Base-by-base conservation (phyloP, 1,140 invertebrate genomes). In the Mylabris phalerata region DNA sequence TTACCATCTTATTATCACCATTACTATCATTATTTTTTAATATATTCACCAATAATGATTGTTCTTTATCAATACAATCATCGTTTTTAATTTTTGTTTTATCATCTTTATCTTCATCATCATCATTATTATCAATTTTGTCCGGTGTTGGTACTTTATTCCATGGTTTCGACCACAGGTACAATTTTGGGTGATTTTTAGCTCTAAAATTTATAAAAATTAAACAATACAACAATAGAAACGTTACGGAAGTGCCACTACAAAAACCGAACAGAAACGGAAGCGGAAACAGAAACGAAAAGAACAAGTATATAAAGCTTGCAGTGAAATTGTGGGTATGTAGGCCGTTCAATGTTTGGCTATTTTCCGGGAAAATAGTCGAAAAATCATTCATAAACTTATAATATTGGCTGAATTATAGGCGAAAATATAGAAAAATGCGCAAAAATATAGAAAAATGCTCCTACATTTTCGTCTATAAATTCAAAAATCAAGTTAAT, bases 81-180 rank as follows among this genome's bases (percentile, higher is more conserved):
- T 55, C 59, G 54, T 55, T 61, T 61, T 67, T 59, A 7, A 63
- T 9, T 59, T 66, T 59, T n/a, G 50, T 49, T 52, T 64, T 67
- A 38, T 11, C 47, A 1, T 66, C 64, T 9, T 63, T 58, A 9
- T 56, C 50, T 46, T 60, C 50, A 11, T 62, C 26, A 11, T 62
- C 26, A 39, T 61, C 50, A 13, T 48, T 7, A 44, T 61, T 7
- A 44, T 61, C 49, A 6, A 55, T 46, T 61, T 71, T 71, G 61
- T 74, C 72, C 3, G 71, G 70, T 41, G 73, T 40, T 27, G 57
- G 55, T 47, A 41, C 42, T 61, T 82, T 80, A 59, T 87, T 85
- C 89, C 89, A 92, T 62, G 85, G 87, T 68, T 90, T 89, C 0
- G 88, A 85, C 90, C 90, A 92, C 0, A 92, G 75, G 72, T 92